A percentile compares a stretch with the other conserved stretches of the same genome.
Evolutionary conservation across 2,113 vertebrate genomes (phyloP).

Genomic region (Anolis carolinensis): DNA sequence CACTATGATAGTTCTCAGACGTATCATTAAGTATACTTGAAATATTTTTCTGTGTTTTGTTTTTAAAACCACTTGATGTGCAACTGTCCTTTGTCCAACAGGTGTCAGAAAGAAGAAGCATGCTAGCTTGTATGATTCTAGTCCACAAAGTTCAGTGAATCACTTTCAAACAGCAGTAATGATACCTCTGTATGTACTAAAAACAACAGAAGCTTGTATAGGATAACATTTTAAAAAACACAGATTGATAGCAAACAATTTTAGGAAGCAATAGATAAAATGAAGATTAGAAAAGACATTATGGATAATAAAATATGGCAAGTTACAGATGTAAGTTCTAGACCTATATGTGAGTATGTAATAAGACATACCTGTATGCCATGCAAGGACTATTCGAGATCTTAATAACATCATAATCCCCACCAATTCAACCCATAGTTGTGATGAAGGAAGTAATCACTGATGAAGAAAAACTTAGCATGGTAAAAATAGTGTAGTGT

Average conservation of each 20-base stretch:
- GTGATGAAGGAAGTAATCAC: background rate
- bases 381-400: background rate
- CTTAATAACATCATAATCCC: background rate
- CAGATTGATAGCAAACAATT: background rate
- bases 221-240: background rate
- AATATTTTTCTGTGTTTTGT: background rate
- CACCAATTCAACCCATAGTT: background rate
- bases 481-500: background rate
- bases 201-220: background rate
- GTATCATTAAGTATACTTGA: background rate
- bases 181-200: conserved; percentile 1
- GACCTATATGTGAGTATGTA: too few relatives aligned
- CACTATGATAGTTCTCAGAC: background rate
- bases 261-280: background rate
- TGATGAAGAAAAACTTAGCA: background rate
- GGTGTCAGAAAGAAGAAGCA: background rate
- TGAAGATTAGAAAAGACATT: background rate
- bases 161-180: background rate
- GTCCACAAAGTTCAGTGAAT: background rate
- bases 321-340: too few relatives aligned
- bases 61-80: background rate
- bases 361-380: background rate
- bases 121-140: background rate
- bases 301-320: background rate
- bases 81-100: conserved; percentile 10